Evolutionary conservation across 2,888 invertebrate genomes (phyloP), one percentile per base, ranked within the genome.

Genomic region (Punctoribates punctum): DNA sequence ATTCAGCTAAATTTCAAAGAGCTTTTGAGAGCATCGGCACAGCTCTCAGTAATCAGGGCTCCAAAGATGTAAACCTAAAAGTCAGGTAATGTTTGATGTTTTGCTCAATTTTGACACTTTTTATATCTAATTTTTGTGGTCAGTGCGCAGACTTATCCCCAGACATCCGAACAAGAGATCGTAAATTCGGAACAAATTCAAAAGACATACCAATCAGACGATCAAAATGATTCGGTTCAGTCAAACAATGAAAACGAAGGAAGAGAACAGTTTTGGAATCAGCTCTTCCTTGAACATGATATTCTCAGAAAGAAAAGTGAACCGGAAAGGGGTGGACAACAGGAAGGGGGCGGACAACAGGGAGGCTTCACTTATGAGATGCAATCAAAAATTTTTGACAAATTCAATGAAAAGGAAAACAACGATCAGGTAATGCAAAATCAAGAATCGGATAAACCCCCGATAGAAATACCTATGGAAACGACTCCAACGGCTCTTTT

Each of bases 21-120:
- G 72, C 72, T 5, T 72, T 72, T 25, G 72, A 72, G 20, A 72
- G 72, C 48, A 72, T 72, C n/a, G 72, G 72, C 3, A 46, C 25
- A 15, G 23, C 72, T n/a, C 72, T 72, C 5, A 72, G 72, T 23
- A 72, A 42, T 72, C 72, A 72, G 72, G 72, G 48, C 0, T 72
- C 72, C 11, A 72, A 48, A 48, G 72, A 72, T 34, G 11, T 72
- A 3, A 20, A 72, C 0, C 20, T 67, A 6, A 67, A 67, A 15
- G 11, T 27, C 3, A 48, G 25, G 46, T 72, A 72, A 46, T 20
- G 4, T 38, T 46, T 15, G 3, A 15, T n/a, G n/a, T 5, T 38
- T 17, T 67, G 15, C 15, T 20, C 38, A 38, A 17, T 65, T 38
- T 11, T 70, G 17, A 34, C 3, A 17, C n/a, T 67, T 5, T 38